A percentile compares a stretch with the other conserved stretches of the same genome.
Conservation (phyloP, 1,140 invertebrate species). For the Nasonia longicornis region DNA sequence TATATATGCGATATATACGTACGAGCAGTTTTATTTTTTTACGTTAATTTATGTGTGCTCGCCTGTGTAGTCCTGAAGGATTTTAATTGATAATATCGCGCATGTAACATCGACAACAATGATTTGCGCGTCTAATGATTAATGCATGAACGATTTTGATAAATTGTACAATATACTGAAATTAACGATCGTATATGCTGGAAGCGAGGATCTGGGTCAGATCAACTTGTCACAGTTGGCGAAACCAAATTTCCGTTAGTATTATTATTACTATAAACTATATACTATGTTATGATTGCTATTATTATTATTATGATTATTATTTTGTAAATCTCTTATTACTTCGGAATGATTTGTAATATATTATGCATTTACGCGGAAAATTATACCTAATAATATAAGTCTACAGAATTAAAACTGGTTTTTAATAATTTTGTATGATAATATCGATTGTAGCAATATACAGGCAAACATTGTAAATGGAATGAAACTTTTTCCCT, state of each 20-base stretch:
- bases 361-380: background rate
- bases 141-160: background rate
- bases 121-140: background rate
- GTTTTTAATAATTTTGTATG: slow-evolving; percentile 23
- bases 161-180: background rate
- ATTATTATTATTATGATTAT: background rate
- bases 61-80: background rate
- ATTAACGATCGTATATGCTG: background rate
- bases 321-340: slow-evolving; percentile 1
- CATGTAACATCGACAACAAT: background rate
- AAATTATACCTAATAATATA: background rate
- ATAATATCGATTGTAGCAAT: slow-evolving; percentile 1
- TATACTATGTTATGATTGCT: background rate
- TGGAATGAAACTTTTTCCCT: background rate
- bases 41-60: slow-evolving; percentile 6
- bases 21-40: slow-evolving; percentile 33
- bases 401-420: background rate
- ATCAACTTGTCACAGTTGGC: background rate
- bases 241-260: slow-evolving; percentile 20
- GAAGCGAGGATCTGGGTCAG: background rate
- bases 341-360: background rate
- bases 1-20: background rate
- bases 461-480: slow-evolving; percentile 9
- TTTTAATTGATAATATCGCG: background rate
- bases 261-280: background rate